A percentile compares a stretch with the other conserved stretches of the same genome.
These are phyloP conservation scores for Nudaria mundana DNA, from an alignment of 2,888 invertebrate genomes.

Conservation along the genomic window DNA sequence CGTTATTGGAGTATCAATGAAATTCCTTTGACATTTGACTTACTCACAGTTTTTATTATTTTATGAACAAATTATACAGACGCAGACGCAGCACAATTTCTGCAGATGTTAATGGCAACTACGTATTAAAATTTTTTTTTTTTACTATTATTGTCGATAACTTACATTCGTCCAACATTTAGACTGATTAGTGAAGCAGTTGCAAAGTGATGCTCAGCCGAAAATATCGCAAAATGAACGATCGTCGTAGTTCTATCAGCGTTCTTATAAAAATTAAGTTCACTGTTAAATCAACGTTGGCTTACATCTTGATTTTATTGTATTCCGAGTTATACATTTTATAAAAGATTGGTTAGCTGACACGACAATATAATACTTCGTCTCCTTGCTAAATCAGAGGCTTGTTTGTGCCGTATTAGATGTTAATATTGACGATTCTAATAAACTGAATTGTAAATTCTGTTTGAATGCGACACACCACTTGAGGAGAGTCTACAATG, in stretches of 20 bases:
- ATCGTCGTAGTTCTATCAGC: too few species aligned
- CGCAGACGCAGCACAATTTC: too few species aligned
- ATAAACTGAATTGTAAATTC: constrained; percentile 52
- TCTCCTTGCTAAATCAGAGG: constrained; percentile 28
- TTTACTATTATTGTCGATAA: too few species aligned
- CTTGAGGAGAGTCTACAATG: constrained; percentile 31
- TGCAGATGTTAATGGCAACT: constrained; percentile 24
- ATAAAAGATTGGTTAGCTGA: constrained; percentile 3
- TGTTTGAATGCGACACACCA: constrained; percentile 44
- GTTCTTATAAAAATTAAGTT: too few species aligned
- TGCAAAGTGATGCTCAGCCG: too few species aligned
- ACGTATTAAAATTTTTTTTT: too few species aligned
- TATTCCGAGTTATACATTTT: constrained; percentile 18
- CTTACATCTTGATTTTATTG: too few species aligned
- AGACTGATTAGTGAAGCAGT: too few species aligned
- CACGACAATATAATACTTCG: constrained; percentile 18
- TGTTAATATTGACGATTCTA: constrained; percentile 46
- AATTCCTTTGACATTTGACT: constrained; percentile 44
- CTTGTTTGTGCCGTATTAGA: constrained; percentile 49
- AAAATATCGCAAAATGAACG: too few species aligned
- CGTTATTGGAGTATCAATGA: constrained; percentile 56
- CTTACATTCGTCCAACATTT: too few species aligned
- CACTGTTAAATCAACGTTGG: constrained; percentile 11
- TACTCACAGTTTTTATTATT: constrained; percentile 41
- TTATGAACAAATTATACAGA: constrained; percentile 42